Evolutionary conservation across 2,888 invertebrate species (phyloP).

Genomic region (Polylopha cassiicola): DNA sequence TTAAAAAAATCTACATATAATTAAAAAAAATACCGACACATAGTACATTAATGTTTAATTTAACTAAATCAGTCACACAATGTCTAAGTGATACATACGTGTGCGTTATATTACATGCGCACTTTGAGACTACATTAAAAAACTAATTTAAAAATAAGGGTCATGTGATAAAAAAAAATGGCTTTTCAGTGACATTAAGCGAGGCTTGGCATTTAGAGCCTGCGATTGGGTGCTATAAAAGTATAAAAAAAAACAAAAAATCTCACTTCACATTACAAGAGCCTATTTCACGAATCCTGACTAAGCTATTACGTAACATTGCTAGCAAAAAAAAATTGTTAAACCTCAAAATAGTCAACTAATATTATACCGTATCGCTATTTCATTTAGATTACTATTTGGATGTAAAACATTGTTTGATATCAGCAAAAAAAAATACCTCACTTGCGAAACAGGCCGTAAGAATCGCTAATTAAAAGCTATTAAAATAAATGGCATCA

Average conservation of each 20-base stretch:
- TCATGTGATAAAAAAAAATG: constrained; percentile 27
- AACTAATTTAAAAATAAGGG: constrained; percentile 24
- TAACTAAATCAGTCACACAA: constrained; percentile 71
- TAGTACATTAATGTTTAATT: constrained; percentile 46
- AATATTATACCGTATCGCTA: too few species aligned
- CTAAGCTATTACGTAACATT: too few species aligned
- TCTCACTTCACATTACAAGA: constrained; percentile 1
- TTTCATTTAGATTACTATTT: too few species aligned
- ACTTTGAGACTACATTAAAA: constrained; percentile 30
- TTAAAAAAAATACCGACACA: constrained; percentile 30
- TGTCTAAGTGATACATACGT: constrained; percentile 17
- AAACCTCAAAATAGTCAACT: too few species aligned
- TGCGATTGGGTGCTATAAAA: background rate
- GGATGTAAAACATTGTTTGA: too few species aligned
- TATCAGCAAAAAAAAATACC: too few species aligned
- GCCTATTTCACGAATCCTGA: too few species aligned
- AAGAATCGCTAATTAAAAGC: background rate
- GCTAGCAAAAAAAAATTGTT: too few species aligned
- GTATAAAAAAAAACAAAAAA: background rate
- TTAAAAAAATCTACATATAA: constrained; percentile 27
- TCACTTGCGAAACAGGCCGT: too few species aligned
- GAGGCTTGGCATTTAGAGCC: constrained; percentile 21
- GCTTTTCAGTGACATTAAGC: constrained; percentile 26
- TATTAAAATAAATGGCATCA: constrained; percentile 1
- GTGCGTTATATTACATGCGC: constrained; percentile 31